Base-by-base conservation (phyloP, 1,140 invertebrate genomes). In the Triops longicaudatus region DNA sequence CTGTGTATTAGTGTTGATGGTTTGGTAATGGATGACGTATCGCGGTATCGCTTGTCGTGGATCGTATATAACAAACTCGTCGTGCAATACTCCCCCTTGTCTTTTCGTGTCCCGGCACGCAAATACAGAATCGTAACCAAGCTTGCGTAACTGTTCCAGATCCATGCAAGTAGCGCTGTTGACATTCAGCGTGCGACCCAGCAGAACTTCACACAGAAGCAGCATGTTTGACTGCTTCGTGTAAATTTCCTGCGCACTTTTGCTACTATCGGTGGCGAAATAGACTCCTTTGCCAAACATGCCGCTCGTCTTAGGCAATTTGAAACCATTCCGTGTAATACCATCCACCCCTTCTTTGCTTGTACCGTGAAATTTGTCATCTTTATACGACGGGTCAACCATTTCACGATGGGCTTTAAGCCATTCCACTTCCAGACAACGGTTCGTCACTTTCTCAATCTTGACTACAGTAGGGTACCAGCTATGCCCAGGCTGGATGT, bases 231-330 rank as follows among this genome's bases (percentile, higher is more conserved):
- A 77, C 4, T 73, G 71, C 73, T 77, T 77, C 22, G 77, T 77
- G 37, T 77, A 77, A 1, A 77, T 77, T 12, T 75, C 77, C 10
- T 77, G 77, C 10, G 77, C 77, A 42, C 77, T 77, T 0, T 77
- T 77, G 72, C 77, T 77, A 74, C 72, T 76, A 74, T 77, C 77
- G 11, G 77, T 77, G 5, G 77, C 73, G 26, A 77, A 77, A 27
- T 77, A 77, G 22, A 77, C 42, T 17, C 77, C 77, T 26, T 31
- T 22, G 17, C 77, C 77, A 42, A 26, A 77, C 77, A 77, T 77
- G n/a, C 77, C 72, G 10, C 26, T 1, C 22, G 41, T 31, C n/a
- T 27, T 11, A 9, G 77, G 77, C 73, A 77, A n/a, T n/a, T 27
- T 31, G 37, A 77, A 77, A n/a, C 77, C 77, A 37, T 74, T n/a